Percentiles rank a stretch among this genome's conserved stretches.
Conservation (phyloP, 1,140 invertebrate genomes). For the Hydropsyche tenuis region DNA sequence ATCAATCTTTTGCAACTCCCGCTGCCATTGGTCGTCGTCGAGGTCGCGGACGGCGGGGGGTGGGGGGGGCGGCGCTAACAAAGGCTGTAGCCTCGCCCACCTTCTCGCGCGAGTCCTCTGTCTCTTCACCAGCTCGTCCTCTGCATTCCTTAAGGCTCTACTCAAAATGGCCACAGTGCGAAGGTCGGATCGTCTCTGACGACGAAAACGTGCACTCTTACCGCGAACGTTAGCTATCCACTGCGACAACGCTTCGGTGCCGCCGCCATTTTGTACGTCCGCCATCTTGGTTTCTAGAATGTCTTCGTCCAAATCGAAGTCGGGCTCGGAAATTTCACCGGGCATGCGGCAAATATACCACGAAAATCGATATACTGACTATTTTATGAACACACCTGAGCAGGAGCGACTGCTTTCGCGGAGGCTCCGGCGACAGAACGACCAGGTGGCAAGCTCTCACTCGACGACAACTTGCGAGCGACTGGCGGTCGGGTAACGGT, state of each 20-base stretch:
- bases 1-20: constrained; percentile 38
- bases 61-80: constrained; percentile 13
- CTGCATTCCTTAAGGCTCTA: constrained; percentile 30
- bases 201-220: constrained; percentile 29
- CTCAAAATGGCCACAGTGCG: constrained; percentile 39
- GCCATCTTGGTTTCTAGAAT: constrained; percentile 11
- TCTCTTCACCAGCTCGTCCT: constrained; percentile 41
- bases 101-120: constrained; percentile 40
- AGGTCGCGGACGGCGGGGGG: constrained; percentile 1
- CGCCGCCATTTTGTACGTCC: neutral
- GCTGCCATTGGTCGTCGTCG: constrained; percentile 30
- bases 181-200: constrained; percentile 31
- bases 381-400: neutral
- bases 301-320: neutral
- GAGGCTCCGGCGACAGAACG: neutral
- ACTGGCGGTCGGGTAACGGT: too few species aligned
- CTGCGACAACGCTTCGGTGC: constrained; percentile 41
- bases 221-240: constrained; percentile 45
- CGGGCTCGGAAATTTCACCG: neutral
- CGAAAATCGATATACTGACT: neutral
- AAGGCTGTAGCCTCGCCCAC: constrained; percentile 38
- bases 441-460: neutral
- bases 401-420: neutral
- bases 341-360: neutral
- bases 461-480: neutral